These are phyloP conservation scores for Leptopilina drosophilae DNA, from an alignment of 2,888 invertebrate genomes.

Conservation along the genomic window DNA sequence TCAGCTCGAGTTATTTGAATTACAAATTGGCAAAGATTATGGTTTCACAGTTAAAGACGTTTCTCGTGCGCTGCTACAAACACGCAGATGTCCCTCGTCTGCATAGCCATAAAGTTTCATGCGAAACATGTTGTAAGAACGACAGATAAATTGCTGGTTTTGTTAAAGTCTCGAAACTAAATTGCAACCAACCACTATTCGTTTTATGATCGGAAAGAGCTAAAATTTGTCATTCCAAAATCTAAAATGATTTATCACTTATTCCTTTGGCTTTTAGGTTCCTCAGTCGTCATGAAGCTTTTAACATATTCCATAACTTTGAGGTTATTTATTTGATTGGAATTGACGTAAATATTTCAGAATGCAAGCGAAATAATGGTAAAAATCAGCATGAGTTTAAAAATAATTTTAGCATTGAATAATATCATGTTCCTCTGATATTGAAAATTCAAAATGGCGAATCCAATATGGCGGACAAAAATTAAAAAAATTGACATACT, in stretches of 20 bases:
- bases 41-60: conserved; percentile 4
- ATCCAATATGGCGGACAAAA: too few species aligned
- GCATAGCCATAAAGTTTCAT: conserved; percentile 23
- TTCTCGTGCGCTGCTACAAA: conserved; percentile 6
- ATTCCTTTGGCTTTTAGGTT: background rate
- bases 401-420: too few species aligned
- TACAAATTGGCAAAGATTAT: conserved; percentile 62
- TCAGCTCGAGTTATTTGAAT: conserved; percentile 60
- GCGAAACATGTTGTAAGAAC: background rate
- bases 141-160: conserved; percentile 5
- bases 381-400: too few species aligned
- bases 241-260: background rate
- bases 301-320: background rate
- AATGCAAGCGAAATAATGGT: too few species aligned
- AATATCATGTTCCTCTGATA: too few species aligned
- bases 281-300: background rate
- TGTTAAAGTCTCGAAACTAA: background rate
- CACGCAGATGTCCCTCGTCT: conserved; percentile 10
- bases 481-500: too few species aligned
- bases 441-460: too few species aligned
- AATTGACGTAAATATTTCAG: too few species aligned
- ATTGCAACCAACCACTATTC: background rate
- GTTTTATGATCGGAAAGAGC: conserved; percentile 1
- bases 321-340: background rate
- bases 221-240: background rate